Base-by-base conservation (phyloP, 2,888 invertebrate species). In the Acleris holmiana region DNA sequence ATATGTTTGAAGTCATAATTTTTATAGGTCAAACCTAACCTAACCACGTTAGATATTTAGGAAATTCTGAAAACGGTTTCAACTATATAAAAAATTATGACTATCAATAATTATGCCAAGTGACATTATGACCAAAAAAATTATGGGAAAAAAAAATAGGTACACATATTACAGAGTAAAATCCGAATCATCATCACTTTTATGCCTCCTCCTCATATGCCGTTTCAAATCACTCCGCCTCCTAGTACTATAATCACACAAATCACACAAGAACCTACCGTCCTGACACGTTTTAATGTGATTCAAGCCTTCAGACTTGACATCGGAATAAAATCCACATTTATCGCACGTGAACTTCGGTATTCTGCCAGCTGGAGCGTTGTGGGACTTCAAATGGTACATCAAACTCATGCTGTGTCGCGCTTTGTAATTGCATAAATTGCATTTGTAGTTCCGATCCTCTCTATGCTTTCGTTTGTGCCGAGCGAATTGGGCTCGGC, bases 361-460 rank as follows among this genome's bases (percentile, higher is more conserved):
- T 0, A 41, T 40, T 6, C 54, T 55, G 0, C 53, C 19, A 1
- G 57, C 56, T 0, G 65, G 63, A 0, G 47, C 19, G 0, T 73
- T 69, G 13, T 91, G 90, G 0, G 78, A 73, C 15, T 84, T 83
- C 5, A 91, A 17, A 60, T 91, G 91, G 50, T 87, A 89, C 0
- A 85, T 69, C 0, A 91, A 19, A 21, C 84, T 85, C 88, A 90
- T 89, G 29, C 79, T 79, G 18, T 88, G 86, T 0, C 77, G 77
- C 0, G 90, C 86, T n/a, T 73, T 75, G 23, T 84, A 90, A 0
- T 76, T 76, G 21, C 91, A 90, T 0, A 85, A n/a, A 0, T 84
- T 80, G 4, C 90, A 90, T 19, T 80, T 79, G 67, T 69, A 86
- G 0, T 74, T 69, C 6, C 81, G 84, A 0, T 85, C 84, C 0